Evolutionary conservation across 2,888 invertebrate species (phyloP).

Genomic region (Drosophila maculinotata): DNA sequence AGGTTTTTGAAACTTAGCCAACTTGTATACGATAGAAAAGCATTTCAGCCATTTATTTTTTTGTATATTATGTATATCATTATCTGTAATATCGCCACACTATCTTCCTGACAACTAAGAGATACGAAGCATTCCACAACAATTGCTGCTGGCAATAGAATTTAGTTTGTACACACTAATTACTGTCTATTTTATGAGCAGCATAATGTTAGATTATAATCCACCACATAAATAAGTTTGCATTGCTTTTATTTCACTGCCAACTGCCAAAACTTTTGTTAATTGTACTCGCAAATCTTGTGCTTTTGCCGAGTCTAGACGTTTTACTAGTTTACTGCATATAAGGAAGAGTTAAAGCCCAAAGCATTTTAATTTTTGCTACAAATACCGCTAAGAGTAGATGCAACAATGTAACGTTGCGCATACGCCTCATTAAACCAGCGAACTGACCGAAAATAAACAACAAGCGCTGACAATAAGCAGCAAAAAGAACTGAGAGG

Average conservation of each 20-base stretch:
- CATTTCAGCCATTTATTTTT: too few relatives aligned
- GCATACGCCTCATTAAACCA: slow-evolving; percentile 64
- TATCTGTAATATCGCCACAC: too few relatives aligned
- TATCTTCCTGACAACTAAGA: too few relatives aligned
- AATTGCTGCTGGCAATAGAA: too few relatives aligned
- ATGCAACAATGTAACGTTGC: slow-evolving; percentile 52
- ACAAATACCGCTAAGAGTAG: slow-evolving; percentile 12
- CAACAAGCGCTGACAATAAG: slow-evolving; percentile 47
- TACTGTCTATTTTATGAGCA: background rate
- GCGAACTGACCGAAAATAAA: slow-evolving; percentile 55
- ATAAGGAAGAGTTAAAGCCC: background rate
- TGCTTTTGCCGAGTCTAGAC: slow-evolving; percentile 45
- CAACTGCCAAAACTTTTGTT: slow-evolving; percentile 16
- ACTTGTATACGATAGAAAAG: too few relatives aligned
- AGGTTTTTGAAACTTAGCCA: too few relatives aligned
- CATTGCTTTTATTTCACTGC: slow-evolving; percentile 2
- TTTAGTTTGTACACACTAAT: background rate
- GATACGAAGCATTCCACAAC: too few relatives aligned
- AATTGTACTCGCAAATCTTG: slow-evolving; percentile 42
- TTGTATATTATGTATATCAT: too few relatives aligned
- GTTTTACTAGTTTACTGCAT: slow-evolving; percentile 10
- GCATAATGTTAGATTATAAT: background rate
- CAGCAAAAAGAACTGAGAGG: slow-evolving; percentile 4
- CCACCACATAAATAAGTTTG: slow-evolving; percentile 3
- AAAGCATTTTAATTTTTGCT: slow-evolving; percentile 19